Base-by-base conservation (phyloP, 2,888 invertebrate genomes). In the Pheosia gnoma region DNA sequence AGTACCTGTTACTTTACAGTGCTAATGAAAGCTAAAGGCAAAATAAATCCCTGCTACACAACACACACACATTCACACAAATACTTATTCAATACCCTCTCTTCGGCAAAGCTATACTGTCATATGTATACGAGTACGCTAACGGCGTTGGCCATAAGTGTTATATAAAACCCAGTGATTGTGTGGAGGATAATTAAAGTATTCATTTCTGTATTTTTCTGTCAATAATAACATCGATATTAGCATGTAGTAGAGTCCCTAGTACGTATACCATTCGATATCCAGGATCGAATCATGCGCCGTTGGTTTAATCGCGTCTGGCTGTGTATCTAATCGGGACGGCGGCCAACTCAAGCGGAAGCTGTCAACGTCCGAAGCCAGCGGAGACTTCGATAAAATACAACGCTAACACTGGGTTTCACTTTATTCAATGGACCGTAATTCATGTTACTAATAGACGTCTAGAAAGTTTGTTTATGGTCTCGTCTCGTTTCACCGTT, bases 291-390 rank as follows among this genome's bases (percentile, higher is more conserved):
- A 75, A 70, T 74, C 70, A 62, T 51, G 37, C 59, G 51, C 38
- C 45, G 60, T 59, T 59, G 59, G 58, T 67, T 70, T 62, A 63
- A 60, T 64, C 76, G 75, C 66, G 74, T 64, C 63, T 64, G 69
- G 75, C 73, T 73, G 74, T 73, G 74, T 80, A 79, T 83, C 81
- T 67, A 67, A 83, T 82, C 80, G 73, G 68, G 74, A 70, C 68
- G 56, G 66, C 69, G 60, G 67, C 68, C 61, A 65, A 80, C 72
- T 72, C 69, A 67, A 70, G 66, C 84, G 85, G 88, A 88, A 81
- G 80, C 83, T 77, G 83, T 83, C 77, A 71, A 64, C 66, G 64
- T 71, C 71, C 69, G 74, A 75, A 70, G 74, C 57, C 25, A 56
- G 43, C 36, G 66, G 59, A 65, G 57, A 57, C 39, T 37, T n/a